These are phyloP conservation scores for Phymatocera aterrima DNA, from an alignment of 2,888 invertebrate genomes.

Conservation along the genomic window DNA sequence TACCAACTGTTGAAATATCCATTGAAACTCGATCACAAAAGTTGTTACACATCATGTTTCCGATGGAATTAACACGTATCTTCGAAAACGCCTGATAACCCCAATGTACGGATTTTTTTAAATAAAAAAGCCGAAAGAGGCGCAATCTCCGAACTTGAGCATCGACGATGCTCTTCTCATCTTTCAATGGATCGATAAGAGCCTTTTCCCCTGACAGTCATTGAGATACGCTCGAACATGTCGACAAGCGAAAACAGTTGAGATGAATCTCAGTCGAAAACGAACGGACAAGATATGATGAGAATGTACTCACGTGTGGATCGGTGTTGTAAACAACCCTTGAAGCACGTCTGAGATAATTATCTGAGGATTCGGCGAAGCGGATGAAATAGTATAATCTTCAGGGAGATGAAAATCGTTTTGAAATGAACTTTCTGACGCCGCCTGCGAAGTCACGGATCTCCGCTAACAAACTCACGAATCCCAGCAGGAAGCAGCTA, in stretches of 20 bases:
- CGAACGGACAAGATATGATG: not conserved
- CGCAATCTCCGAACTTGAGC: not conserved
- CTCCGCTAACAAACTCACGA: slow-evolving; percentile 42
- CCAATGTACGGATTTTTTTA: too few relatives aligned
- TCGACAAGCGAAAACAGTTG: not conserved
- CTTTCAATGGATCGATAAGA: slow-evolving; percentile 7
- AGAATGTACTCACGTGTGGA: slow-evolving; percentile 6
- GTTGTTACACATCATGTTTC: too few relatives aligned
- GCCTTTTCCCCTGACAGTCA: slow-evolving; percentile 1
- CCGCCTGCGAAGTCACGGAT: slow-evolving; percentile 37
- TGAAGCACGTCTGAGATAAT: not conserved
- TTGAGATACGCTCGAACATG: not conserved
- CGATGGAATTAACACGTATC: too few relatives aligned
- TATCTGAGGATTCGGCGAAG: not conserved
- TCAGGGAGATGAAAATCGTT: not conserved
- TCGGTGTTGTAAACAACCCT: not conserved
- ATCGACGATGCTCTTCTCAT: not conserved
- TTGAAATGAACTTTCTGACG: slow-evolving; percentile 20
- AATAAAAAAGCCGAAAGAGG: too few relatives aligned
- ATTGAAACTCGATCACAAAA: too few relatives aligned
- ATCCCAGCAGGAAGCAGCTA: slow-evolving; percentile 53
- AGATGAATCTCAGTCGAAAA: not conserved
- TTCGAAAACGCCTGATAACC: too few relatives aligned
- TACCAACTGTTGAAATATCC: not conserved
- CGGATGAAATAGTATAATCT: too few relatives aligned